Base-by-base conservation (phyloP, 2,113 vertebrate species). In the Pheucticus melanocephalus region DNA sequence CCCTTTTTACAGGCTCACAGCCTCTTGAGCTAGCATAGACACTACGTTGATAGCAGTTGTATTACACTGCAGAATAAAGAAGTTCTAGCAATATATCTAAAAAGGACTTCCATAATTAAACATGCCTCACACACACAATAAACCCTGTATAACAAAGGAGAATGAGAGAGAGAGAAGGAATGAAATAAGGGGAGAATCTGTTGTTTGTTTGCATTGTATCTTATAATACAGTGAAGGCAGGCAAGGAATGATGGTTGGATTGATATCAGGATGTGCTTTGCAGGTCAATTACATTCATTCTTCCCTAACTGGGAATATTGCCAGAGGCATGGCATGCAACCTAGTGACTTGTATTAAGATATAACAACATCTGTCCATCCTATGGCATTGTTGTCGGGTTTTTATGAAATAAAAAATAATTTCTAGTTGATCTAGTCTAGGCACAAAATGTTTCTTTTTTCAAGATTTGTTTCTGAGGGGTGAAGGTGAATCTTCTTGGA, bases 361-460 rank as follows among this genome's bases (percentile, higher is more conserved):
- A 23, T 37, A 72, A 39, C 13, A 21, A 10, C 28, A 51, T 60
- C 40, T 5, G 13, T 30, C 16, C 31, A 30, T 53, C 35, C 27
- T 45, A 42, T 21, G 4, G 22, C 18, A 25, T 54, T 60, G 21
- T 15, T 63, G 28, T 13, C 64, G 9, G 2, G 0, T 0, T 30
- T 51, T 82, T 83, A 60, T 47, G 42, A 33, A 33, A 54, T 27
- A 37, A 82, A 78, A 82, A 42, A 12, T 3, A 71, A 23, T 37
- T 47, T 8, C 5, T 23, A 8, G 69, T 69, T 72, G 13, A 33
- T 72, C 15, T 53, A 45, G 50, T 80, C 28, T 50, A 22, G 53
- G 35, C 37, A 47, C 0, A 2, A 80, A 77, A 7, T 19, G 5
- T 48, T 90, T 90, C 37, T 48, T 82, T 87, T 31, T 51, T 86